These are phyloP conservation scores for Ectropis grisescens DNA, from an alignment of 1,140 invertebrate genomes.

Conservation along the genomic window DNA sequence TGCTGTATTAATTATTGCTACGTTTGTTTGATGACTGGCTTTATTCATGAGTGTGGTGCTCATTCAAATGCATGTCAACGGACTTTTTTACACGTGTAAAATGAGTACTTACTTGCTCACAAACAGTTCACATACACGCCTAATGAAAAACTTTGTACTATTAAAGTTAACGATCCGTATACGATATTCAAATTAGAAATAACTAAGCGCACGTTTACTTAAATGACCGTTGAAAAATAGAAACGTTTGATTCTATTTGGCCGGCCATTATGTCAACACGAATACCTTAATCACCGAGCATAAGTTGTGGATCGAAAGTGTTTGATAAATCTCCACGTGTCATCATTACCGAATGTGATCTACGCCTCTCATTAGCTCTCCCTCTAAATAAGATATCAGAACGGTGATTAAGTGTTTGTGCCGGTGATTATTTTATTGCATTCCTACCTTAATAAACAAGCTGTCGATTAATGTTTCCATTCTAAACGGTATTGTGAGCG, in stretches of 20 bases:
- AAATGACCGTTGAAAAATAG: constrained; percentile 37
- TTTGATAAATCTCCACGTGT: constrained; percentile 57
- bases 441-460: constrained; percentile 41
- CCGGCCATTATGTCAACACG: constrained; percentile 62
- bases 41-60: constrained; percentile 23
- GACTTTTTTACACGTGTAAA: constrained; percentile 6
- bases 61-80: constrained; percentile 11
- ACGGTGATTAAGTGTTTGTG: constrained; percentile 41
- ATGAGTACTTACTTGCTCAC: not conserved
- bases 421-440: constrained; percentile 57
- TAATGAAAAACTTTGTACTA: too few species aligned
- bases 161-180: too few species aligned
- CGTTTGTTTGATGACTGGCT: constrained; percentile 20
- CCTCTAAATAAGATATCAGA: constrained; percentile 58
- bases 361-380: constrained; percentile 59
- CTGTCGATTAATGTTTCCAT: constrained; percentile 29
- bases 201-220: too few species aligned
- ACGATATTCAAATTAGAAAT: too few species aligned
- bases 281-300: constrained; percentile 51
- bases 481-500: constrained; percentile 21
- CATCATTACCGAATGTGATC: constrained; percentile 60
- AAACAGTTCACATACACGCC: too few species aligned
- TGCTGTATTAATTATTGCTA: constrained; percentile 26
- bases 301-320: constrained; percentile 59
- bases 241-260: constrained; percentile 49